phyloP scores from a whole-genome alignment of 2,797 vertebrate species.

The Hipposideros larvatus region DNA sequence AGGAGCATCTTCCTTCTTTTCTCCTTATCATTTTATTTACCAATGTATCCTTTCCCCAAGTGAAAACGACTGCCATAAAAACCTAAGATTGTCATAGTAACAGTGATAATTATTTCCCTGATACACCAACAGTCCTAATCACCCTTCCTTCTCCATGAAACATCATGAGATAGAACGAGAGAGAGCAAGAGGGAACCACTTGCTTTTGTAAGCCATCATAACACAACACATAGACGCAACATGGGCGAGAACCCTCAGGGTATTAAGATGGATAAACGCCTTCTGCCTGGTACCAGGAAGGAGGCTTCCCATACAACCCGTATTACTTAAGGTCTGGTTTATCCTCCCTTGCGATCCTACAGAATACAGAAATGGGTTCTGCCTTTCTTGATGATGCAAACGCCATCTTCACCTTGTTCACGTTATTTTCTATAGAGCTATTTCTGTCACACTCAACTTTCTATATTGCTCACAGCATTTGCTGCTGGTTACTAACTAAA shows the following conservation, averaged over 20 bases:
- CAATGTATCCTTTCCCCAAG: slow-evolving; percentile 8
- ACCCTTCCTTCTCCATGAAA: slow-evolving; percentile 16
- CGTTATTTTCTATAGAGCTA: background rate
- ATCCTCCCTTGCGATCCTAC: background rate
- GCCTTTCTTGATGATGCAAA: background rate
- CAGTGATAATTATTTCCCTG: background rate
- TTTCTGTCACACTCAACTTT: background rate
- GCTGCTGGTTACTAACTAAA: background rate
- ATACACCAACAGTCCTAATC: slow-evolving; percentile 26
- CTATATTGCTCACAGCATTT: background rate
- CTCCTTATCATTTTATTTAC: slow-evolving; percentile 45
- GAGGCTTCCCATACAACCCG: background rate
- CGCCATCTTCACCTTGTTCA: background rate
- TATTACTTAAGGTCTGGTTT: background rate
- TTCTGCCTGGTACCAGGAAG: background rate
- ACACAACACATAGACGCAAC: background rate
- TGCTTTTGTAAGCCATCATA: slow-evolving; percentile 15
- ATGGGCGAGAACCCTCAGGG: background rate
- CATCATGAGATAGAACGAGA: background rate
- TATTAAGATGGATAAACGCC: background rate
- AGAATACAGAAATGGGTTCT: background rate
- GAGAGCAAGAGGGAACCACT: background rate
- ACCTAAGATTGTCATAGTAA: slow-evolving; percentile 30
- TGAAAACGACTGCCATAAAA: slow-evolving; percentile 46
- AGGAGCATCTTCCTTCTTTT: slow-evolving; percentile 27